Conservation (phyloP, 1,140 invertebrate genomes). For the Scaptomyza graminum region DNA sequence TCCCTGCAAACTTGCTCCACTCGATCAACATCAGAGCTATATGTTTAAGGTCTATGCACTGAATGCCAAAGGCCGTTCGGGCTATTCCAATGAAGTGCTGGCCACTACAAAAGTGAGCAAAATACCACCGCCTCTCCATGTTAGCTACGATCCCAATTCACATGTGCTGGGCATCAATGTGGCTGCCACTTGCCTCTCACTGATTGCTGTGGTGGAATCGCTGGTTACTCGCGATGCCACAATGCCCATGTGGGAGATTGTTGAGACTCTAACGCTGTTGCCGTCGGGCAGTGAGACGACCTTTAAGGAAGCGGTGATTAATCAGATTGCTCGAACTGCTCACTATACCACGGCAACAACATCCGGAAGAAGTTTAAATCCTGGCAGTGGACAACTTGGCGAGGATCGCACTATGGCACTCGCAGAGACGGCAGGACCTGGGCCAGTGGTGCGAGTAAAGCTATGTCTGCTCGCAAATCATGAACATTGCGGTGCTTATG, state of each 20-base stretch:
- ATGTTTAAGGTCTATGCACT: constrained; percentile 93
- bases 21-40: constrained; percentile 93
- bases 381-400: constrained; percentile 82
- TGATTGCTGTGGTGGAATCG: constrained; percentile 90
- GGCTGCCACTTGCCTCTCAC: constrained; percentile 89
- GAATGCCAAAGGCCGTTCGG: constrained; percentile 92
- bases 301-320: constrained; percentile 88
- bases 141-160: constrained; percentile 91
- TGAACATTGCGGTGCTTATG: constrained; percentile 92
- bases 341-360: constrained; percentile 66
- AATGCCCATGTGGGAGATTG: constrained; percentile 88
- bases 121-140: constrained; percentile 91
- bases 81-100: constrained; percentile 91
- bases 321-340: constrained; percentile 84
- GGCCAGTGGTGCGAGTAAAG: constrained; percentile 89
- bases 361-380: constrained; percentile 78
- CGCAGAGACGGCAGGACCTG: constrained; percentile 85
- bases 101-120: constrained; percentile 92
- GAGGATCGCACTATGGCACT: constrained; percentile 84
- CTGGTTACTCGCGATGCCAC: constrained; percentile 85
- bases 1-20: constrained; percentile 92
- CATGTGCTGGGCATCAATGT: constrained; percentile 91
- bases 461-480: constrained; percentile 91
- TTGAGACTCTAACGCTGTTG: constrained; percentile 88
- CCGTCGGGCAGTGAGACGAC: constrained; percentile 88